Conservation (phyloP, 1,140 invertebrate species). For the Penaeus japonicus region DNA sequence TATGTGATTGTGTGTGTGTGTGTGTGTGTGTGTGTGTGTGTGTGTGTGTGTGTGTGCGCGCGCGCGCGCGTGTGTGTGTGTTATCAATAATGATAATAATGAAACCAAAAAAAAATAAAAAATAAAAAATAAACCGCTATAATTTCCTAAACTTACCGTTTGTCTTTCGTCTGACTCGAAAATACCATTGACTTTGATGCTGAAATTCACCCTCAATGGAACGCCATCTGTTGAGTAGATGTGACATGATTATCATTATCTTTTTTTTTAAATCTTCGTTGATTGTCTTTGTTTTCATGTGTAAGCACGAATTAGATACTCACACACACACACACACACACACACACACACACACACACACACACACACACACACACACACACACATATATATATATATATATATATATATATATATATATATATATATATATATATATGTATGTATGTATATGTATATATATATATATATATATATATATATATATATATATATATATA, state of each 20-base stretch:
- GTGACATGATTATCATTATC: background rate
- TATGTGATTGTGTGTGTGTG: too few relatives aligned
- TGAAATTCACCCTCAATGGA: constrained; percentile 20
- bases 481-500: background rate
- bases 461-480: background rate
- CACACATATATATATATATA: background rate
- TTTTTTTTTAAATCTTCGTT: background rate
- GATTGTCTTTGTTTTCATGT: too few relatives aligned
- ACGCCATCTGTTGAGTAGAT: background rate
- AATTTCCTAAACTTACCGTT: background rate
- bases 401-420: constrained; percentile 13
- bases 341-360: background rate
- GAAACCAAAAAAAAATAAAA: too few relatives aligned
- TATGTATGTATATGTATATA: background rate
- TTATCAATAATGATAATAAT: background rate
- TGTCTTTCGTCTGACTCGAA: constrained; percentile 6
- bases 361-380: background rate
- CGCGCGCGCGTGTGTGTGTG: background rate
- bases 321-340: background rate
- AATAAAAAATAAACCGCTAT: too few relatives aligned
- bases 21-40: background rate
- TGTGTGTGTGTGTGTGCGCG: background rate
- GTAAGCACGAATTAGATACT: background rate
- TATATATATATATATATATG: constrained; percentile 6
- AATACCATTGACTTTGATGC: constrained; percentile 27